A percentile compares a stretch with the other conserved stretches of the same genome.
phyloP scores from a whole-genome alignment of 2,888 invertebrate species.

The Trachelus troglodyta region DNA sequence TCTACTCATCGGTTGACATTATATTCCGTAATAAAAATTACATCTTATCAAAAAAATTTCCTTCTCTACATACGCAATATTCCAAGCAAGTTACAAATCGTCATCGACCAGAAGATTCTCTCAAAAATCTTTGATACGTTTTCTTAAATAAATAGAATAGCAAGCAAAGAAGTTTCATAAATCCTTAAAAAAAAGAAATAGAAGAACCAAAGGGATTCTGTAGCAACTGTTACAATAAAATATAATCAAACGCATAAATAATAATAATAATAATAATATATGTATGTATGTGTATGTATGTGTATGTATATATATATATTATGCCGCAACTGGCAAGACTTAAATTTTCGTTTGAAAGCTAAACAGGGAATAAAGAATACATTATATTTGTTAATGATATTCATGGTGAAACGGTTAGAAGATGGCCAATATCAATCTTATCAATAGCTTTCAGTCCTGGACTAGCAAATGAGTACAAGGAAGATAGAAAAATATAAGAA shows the following conservation, averaged over 20 bases:
- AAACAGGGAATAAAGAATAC: neutral
- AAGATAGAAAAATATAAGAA: neutral
- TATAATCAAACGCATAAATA: neutral
- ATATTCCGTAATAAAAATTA: neutral
- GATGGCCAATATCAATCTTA: neutral
- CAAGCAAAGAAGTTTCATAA: neutral
- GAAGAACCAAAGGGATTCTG: neutral
- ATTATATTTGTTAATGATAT: neutral
- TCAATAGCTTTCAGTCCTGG: neutral
- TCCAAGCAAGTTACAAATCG: neutral
- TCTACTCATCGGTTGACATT: neutral
- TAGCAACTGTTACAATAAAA: neutral
- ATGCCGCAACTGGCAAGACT: neutral
- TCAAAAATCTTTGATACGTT: neutral
- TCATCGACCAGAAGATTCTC: neutral
- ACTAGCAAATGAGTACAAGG: neutral
- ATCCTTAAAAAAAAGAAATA: neutral
- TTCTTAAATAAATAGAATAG: neutral
- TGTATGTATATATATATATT: no score
- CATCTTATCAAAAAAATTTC: neutral
- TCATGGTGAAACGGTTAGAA: neutral
- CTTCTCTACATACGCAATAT: neutral
- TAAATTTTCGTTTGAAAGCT: neutral
- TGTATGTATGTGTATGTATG: no score
- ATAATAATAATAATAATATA: no score